Evolutionary conservation across 2,797 vertebrate species (phyloP), one percentile per base, ranked within the genome.

Genomic region (Microhierax caerulescens): DNA sequence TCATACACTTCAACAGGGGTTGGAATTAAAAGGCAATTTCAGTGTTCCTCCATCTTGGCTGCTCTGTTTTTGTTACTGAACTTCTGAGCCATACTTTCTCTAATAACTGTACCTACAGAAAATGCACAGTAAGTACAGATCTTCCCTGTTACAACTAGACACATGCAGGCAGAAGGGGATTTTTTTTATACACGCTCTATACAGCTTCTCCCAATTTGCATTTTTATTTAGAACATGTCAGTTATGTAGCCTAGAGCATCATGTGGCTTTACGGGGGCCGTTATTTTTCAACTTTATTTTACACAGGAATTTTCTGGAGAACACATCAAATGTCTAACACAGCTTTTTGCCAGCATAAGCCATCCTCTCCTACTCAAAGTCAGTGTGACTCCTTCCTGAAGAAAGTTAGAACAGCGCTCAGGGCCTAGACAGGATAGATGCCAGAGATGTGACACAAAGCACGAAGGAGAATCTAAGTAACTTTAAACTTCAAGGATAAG

Each of bases 1-100:
- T 56, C 16, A 3, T 5, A 28, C 8, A 3, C n/a, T 39, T 65
- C 48, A 32, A 17, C 0, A 48, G 22, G 4, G 19, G 51, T 3
- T 56, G 16, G 28, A 19, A 65, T 24, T 47, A 25, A 65, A 59
- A 32, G 28, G 59, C 17, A 34, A 39, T 85, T 65, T 47, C 59
- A 72, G 59, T 18, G n/a, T 34, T 72, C 63, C 56, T 69, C 59
- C 25, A 36, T 9, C 72, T 34, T 32, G 30, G 34, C 54, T 73
- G 67, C 34, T 61, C 47, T 61, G 2, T 30, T 68, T 75, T 45
- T 19, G 61, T 23, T 32, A 24, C 28, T 45, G 18, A 86, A 53
- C 30, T 45, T 64, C 3, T 12, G 43, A 82, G 57, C 70, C 10
- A 27, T 11, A 23, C 25, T n/a, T 83, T 61, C 48, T 43, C 56